Evolutionary conservation across 2,797 vertebrate species (phyloP), one percentile per base, ranked within the genome.

Genomic region (Cossypha heuglini): DNA sequence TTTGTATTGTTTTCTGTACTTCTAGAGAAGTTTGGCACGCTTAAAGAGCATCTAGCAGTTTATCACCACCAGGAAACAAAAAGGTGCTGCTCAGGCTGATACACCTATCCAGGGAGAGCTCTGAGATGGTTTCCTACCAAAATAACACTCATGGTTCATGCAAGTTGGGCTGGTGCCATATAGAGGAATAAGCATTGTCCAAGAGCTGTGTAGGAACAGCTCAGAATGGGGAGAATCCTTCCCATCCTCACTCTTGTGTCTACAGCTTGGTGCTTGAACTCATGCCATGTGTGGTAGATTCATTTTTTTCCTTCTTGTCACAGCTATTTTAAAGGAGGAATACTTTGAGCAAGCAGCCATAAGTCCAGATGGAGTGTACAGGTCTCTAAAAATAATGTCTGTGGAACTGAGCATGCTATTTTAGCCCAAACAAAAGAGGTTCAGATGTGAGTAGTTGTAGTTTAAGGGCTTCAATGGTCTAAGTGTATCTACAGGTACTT

Each of bases 61-160:
- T 57, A n/a, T 79, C 2, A 4, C 29, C 33, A 49, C 45, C 16
- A 52, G 59, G 71, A 69, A 66, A 82, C 42, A 37, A 75, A 11
- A 4, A 42, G 16, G 35, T 75, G 54, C 16, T 58, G 4, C 49
- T 69, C 24, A 37, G 10, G 38, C 7, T 73, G 46, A 49, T 28
- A 11, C 10, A 28, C 22, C 13, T 55, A 9, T 43, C 48, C 63
- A 82, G 18, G 28, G 31, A 51, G n/a, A 73, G 26, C 38, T 82
- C 40, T 59, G 59, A 14, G 9, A 4, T 28, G 20, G 11, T 68
- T 93, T 83, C 33, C 54, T 29, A 31, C 33, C 69, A 40, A 72
- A 91, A 62, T 24, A 40, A 33, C 0, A 0, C 43, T 72, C n/a
- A 7, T 62, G 54, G 45, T 16, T 49, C 3, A 2, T 29, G 2